Evolutionary conservation across 1,140 invertebrate genomes (phyloP), one percentile per base, ranked within the genome.

Genomic region (Leptopilina clavipes): DNA sequence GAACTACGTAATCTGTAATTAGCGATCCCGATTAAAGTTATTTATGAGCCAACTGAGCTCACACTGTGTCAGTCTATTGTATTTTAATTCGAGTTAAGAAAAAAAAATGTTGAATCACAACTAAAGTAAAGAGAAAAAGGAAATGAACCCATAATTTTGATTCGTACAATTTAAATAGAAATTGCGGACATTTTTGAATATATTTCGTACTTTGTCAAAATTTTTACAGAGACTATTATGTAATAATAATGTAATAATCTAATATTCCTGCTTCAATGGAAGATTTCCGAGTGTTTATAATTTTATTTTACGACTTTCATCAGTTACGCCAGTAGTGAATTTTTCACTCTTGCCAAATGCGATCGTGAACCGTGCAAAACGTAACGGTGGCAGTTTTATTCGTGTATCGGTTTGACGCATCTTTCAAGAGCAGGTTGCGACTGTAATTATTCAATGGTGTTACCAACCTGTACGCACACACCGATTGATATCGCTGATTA

Each of bases 21-120:
- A 90, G 87, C 85, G 83, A 90, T 89, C 85, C 88, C 87, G 89
- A 90, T 90, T 90, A 90, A 89, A 84, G 86, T 89, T 89, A 90
- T 90, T 89, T 90, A 90, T 84, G 89, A 89, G 86, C 84, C 77
- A 76, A 79, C 84, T 65, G 83, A 79, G 81, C 85, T 88, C 85
- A 86, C 86, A 89, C 84, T 87, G 76, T 87, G 82, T 88, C 86
- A 88, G 86, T 86, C 86, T 65, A 90, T 90, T 90, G 89, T 90
- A 90, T 90, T 90, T 89, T 90, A 90, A 90, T 90, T 87, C 78
- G 75, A 70, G 79, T 65, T 80, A 43, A 65, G 56, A 73, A 77
- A 81, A 82, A 75, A 83, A 25, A 12, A 3, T 52, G 12, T 18
- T 9, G 25, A 65, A 65, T 31, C 22, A 65, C 19, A 65, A 19